Evolutionary conservation across 2,797 vertebrate genomes (phyloP), one percentile per base, ranked within the genome.

Genomic region (Diplodus puntazzo): DNA sequence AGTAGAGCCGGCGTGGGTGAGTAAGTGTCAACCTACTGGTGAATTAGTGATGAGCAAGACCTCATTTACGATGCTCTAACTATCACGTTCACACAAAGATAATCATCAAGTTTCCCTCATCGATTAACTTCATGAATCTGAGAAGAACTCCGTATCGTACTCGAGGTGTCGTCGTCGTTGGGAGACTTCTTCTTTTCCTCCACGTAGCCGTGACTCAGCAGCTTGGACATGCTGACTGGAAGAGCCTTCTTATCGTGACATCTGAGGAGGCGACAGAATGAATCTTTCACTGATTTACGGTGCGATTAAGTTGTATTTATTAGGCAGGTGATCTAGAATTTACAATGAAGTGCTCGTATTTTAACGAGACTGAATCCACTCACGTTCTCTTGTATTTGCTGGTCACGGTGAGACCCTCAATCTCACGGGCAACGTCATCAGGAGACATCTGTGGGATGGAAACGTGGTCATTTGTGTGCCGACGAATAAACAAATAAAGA

Each of bases 171-270:
- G 17, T 95, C 94, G 0, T 95, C 95, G 18, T 90, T 90, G n/a
- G 89, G 80, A 46, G 93, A 93, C 86, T 94, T 94, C 77, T 93
- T 92, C 55, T 95, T 89, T 0, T 91, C 88, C 89, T 94, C 95
- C 23, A 94, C 72, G 11, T 96, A 96, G 25, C 95, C 95, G 12
- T 96, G 95, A 89, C 95, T 95, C 88, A 96, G 90, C 88, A 96
- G 94, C 87, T 94, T 96, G 80, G 94, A 88, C 96, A 96, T 96
- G 94, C 92, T 95, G 82, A 96, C 94, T 0, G 94, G 94, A 11
- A 73, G 76, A 18, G 86, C 61, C 79, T 94, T 95, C 92, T 96
- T 96, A 53, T 94, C 94, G n/a, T 94, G 87, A 70, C 82, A 95
- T 85, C 95, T 96, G 82, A 5, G 10, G 48, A 67, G n/a, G n/a